Conservation (phyloP, 2,113 vertebrate genomes). For the Thomomys bottae region DNA sequence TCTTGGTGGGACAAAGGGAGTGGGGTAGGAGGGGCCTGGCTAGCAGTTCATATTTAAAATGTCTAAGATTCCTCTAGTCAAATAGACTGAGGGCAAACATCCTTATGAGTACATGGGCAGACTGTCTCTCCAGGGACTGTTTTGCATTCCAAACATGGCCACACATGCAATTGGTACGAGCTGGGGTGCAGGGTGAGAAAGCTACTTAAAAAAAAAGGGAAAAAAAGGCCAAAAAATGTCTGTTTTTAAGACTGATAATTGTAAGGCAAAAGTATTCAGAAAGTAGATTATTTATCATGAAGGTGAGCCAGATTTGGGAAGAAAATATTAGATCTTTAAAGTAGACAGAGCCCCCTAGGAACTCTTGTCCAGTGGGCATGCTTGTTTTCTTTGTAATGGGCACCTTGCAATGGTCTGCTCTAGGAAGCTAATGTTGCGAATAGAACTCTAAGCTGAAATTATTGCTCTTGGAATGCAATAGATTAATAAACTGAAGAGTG, state of each 20-base stretch:
- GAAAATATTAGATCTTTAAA: background rate
- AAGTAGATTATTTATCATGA: constrained; percentile 22
- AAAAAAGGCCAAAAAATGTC: background rate
- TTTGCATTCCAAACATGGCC: constrained; percentile 82
- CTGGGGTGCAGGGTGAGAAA: constrained; percentile 65
- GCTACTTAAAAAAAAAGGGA: constrained; percentile 39
- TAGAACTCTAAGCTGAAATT: background rate
- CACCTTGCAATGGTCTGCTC: background rate
- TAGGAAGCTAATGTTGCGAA: constrained; percentile 4
- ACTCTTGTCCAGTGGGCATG: background rate
- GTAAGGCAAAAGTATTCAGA: constrained; percentile 45
- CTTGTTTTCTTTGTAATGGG: background rate
- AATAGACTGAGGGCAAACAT: constrained; percentile 80
- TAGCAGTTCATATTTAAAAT: constrained; percentile 83
- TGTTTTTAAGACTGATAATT: constrained; percentile 43
- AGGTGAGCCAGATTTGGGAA: constrained; percentile 6
- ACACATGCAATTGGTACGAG: constrained; percentile 72
- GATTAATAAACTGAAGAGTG: background rate
- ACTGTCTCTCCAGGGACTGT: constrained; percentile 75
- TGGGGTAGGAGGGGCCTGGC: constrained; percentile 46
- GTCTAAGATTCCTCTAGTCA: constrained; percentile 83
- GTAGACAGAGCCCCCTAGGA: background rate
- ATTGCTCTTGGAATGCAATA: background rate
- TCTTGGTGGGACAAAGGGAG: constrained; percentile 67
- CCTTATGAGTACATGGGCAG: constrained; percentile 78